Evolutionary conservation across 2,888 invertebrate species (phyloP), one percentile per base, ranked within the genome.

Genomic region (Cataglyphis albicans): DNA sequence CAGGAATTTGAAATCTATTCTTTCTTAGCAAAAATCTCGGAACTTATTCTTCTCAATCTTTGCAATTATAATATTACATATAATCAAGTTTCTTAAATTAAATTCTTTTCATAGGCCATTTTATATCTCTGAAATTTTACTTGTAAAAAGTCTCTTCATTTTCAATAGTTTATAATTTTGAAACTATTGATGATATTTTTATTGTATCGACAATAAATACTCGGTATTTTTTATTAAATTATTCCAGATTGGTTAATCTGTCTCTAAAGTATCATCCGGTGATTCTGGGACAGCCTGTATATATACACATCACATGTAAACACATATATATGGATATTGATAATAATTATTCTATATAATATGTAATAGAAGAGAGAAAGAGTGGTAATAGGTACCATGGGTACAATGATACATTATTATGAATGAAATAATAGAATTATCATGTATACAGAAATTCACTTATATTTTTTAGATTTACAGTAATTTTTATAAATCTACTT

Each of bases 381-480:
- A 73, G n/a, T 44, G 82, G 87, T 73, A 61, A 88, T 86, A 87
- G 86, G 88, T 91, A 89, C 87, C 86, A 82, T 83, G 75, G 70
- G 84, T 89, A 87, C 83, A 85, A 84, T 85, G 64, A 89, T 59
- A 84, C 86, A 88, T 70, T 89, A 86, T 86, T 83, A 86, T 83
- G 85, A 85, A 81, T 88, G 81, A 86, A 90, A 88, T 87, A 84
- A 88, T 88, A 89, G 91, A 73, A 86, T 81, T 89, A 91, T 90
- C 86, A 90, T 90, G 88, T 92, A 91, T 88, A 88, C 87, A 90
- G 84, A 92, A 92, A 93, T 93, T 93, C 91, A 94, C 91, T 94
- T 94, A 93, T 94, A 93, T 93, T 94, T 94, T 94, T 93, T 94
- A 94, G 94, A 93, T 92, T 93, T 93, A 92, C 93, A 93, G 92